phyloP scores from a whole-genome alignment of 2,888 invertebrate species.

The Neocrepidodera transversa region DNA sequence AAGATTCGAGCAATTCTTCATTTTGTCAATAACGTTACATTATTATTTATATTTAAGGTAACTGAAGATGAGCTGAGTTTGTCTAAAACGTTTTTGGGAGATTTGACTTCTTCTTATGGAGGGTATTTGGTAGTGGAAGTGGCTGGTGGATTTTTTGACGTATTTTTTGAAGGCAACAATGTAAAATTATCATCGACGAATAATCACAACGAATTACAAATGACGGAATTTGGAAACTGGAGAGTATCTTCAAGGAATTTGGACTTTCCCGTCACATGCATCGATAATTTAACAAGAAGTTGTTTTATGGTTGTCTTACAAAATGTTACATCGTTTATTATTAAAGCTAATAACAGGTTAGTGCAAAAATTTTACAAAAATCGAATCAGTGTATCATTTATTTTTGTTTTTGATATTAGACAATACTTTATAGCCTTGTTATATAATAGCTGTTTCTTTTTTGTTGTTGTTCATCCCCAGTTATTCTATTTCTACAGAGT shows the following conservation, averaged over 20 bases:
- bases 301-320: slow-evolving; percentile 93
- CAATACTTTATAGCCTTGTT: too few relatives aligned
- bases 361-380: not conserved
- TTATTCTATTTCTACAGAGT: too few relatives aligned
- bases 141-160: slow-evolving; percentile 66
- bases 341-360: slow-evolving; percentile 58
- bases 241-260: slow-evolving; percentile 51
- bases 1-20: too few relatives aligned
- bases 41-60: too few relatives aligned
- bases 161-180: slow-evolving; percentile 79
- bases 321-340: slow-evolving; percentile 79
- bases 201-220: slow-evolving; percentile 58
- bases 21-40: too few relatives aligned
- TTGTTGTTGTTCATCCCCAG: too few relatives aligned
- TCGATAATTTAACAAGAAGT: slow-evolving; percentile 70
- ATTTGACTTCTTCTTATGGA: slow-evolving; percentile 89
- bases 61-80: slow-evolving; percentile 56
- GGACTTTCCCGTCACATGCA: slow-evolving; percentile 54
- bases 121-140: slow-evolving; percentile 83
- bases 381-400: too few relatives aligned
- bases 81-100: slow-evolving; percentile 82
- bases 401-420: too few relatives aligned
- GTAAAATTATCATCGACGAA: slow-evolving; percentile 56
- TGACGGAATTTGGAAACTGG: slow-evolving; percentile 83
- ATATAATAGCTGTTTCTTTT: too few relatives aligned